Conservation (phyloP, 2,797 vertebrate species). For the Lacerta viridis region DNA sequence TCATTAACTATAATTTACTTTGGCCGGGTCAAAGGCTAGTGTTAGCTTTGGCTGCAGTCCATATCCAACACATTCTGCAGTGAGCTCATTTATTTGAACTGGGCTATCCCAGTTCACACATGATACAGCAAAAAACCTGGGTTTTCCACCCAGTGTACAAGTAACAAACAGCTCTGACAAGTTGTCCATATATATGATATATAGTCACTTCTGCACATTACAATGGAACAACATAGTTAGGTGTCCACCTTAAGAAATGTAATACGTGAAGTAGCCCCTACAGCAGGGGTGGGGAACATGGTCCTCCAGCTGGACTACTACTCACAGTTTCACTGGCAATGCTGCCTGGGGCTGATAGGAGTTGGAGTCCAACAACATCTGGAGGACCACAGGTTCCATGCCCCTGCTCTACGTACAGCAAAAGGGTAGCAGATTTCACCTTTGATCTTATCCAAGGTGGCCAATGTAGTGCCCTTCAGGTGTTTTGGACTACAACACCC, state of each 20-base stretch:
- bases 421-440: background rate
- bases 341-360: too few relatives aligned
- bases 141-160: too few relatives aligned
- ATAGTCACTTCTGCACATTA: too few relatives aligned
- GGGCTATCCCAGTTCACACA: background rate
- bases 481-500: too few relatives aligned
- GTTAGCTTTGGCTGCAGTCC: background rate
- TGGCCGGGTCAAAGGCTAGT: background rate
- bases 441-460: too few relatives aligned
- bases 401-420: too few relatives aligned
- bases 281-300: too few relatives aligned
- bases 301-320: too few relatives aligned
- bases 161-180: background rate
- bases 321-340: too few relatives aligned
- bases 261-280: background rate
- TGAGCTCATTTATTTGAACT: background rate
- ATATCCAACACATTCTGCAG: background rate
- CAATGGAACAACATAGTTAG: background rate
- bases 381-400: background rate
- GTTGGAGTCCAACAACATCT: background rate
- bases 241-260: background rate
- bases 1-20: constrained; percentile 4
- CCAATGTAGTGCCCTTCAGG: too few relatives aligned
- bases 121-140: background rate
- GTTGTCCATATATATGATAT: too few relatives aligned